Conservation (phyloP, 35 echinoderm and acorn worm species). For the Chiridota heheva region DNA sequence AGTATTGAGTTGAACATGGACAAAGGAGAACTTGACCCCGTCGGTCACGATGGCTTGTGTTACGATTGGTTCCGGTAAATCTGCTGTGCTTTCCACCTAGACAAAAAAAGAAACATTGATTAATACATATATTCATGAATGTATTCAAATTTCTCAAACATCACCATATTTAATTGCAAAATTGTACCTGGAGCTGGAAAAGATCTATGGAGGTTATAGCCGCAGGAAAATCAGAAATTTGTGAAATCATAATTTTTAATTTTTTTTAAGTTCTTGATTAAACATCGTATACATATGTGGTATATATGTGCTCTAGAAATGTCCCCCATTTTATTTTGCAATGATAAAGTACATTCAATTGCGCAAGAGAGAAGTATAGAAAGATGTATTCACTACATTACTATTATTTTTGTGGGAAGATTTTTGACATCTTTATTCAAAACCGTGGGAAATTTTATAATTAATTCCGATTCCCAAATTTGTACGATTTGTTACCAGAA, state of each 20-base stretch:
- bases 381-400: too few relatives aligned
- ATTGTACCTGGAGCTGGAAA: not conserved
- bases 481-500: too few relatives aligned
- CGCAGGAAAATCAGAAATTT: not conserved
- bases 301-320: too few relatives aligned
- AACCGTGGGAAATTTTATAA: too few relatives aligned
- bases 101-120: not conserved
- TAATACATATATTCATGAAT: not conserved
- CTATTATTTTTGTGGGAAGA: too few relatives aligned
- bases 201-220: not conserved
- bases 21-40: conserved; percentile 73
- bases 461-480: too few relatives aligned
- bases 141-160: conserved; percentile 20
- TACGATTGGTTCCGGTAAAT: conserved; percentile 70
- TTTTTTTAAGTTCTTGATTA: too few relatives aligned
- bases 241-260: not conserved
- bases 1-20: conserved; percentile 83
- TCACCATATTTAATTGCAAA: not conserved
- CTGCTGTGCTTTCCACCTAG: conserved; percentile 10
- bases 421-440: too few relatives aligned
- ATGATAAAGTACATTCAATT: too few relatives aligned
- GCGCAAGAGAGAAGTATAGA: too few relatives aligned
- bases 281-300: too few relatives aligned
- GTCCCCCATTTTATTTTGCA: too few relatives aligned
- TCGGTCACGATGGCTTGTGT: conserved; percentile 69